A percentile compares a stretch with the other conserved stretches of the same genome.
phyloP scores from a whole-genome alignment of 2,113 vertebrate species.

The Pycnonotus jocosus region DNA sequence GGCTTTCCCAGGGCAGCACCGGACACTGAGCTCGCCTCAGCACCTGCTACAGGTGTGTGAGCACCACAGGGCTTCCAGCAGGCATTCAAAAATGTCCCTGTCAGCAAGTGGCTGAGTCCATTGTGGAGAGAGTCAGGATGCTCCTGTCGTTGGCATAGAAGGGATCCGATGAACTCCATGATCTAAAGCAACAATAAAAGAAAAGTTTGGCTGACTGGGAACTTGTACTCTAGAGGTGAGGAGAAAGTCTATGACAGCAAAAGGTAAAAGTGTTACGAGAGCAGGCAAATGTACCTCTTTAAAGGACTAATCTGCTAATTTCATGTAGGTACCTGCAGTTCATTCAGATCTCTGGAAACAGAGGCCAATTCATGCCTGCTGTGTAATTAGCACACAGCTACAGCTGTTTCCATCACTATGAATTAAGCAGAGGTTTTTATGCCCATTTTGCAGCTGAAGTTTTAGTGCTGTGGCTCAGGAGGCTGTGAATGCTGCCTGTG shows the following conservation, averaged over 20 bases:
- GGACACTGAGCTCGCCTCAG: background rate
- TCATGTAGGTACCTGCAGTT: background rate
- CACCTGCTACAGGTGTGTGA: background rate
- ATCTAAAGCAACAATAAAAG: slow-evolving; percentile 91
- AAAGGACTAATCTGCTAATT: background rate
- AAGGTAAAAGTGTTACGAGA: background rate
- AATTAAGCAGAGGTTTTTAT: background rate
- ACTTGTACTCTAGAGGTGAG: slow-evolving; percentile 17
- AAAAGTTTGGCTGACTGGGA: slow-evolving; percentile 74
- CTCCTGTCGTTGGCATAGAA: slow-evolving; percentile 92
- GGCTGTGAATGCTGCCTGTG: background rate
- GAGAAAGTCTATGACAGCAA: background rate
- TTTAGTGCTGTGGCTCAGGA: background rate
- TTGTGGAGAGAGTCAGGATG: slow-evolving; percentile 92
- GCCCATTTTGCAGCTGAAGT: background rate
- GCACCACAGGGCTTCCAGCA: slow-evolving; percentile 47
- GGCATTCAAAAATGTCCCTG: slow-evolving; percentile 56
- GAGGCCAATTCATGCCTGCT: background rate
- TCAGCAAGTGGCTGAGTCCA: slow-evolving; percentile 88
- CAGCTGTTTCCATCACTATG: background rate
- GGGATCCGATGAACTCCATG: slow-evolving; percentile 88
- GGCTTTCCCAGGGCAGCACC: background rate
- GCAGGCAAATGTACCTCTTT: background rate
- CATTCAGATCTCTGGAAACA: background rate
- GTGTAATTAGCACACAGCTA: background rate